Evolutionary conservation across 2,797 vertebrate species (phyloP).

Genomic region (Lepus townsendii): DNA sequence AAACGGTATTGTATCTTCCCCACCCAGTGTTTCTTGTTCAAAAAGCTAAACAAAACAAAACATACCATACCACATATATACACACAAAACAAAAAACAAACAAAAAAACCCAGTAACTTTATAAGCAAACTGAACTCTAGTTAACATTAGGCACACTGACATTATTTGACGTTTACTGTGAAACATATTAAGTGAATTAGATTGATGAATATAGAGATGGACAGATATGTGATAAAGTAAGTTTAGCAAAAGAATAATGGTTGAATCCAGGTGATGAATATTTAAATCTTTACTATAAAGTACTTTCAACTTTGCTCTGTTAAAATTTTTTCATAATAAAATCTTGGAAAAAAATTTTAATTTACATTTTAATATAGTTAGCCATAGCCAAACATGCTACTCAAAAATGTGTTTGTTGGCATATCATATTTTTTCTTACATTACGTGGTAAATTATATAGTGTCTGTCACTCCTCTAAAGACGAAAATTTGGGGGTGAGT

Average conservation of each 20-base stretch:
- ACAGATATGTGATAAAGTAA: not conserved
- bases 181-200: not conserved
- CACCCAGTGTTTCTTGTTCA: too few relatives aligned
- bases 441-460: too few relatives aligned
- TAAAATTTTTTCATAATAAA: not conserved
- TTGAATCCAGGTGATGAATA: not conserved
- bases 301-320: not conserved
- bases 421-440: not conserved
- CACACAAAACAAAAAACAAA: too few relatives aligned
- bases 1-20: too few relatives aligned
- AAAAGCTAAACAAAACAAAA: too few relatives aligned
- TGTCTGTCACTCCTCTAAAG: not conserved
- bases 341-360: not conserved
- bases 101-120: not conserved
- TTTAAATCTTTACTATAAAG: not conserved
- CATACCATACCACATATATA: too few relatives aligned
- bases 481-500: not conserved
- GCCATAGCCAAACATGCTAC: not conserved
- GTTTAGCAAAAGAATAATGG: not conserved
- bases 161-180: not conserved
- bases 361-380: not conserved
- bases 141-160: not conserved
- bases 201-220: not conserved
- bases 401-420: not conserved
- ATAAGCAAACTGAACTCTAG: not conserved